Base-by-base conservation (phyloP, 2,797 vertebrate species). In the Epinephelus malabaricus region DNA sequence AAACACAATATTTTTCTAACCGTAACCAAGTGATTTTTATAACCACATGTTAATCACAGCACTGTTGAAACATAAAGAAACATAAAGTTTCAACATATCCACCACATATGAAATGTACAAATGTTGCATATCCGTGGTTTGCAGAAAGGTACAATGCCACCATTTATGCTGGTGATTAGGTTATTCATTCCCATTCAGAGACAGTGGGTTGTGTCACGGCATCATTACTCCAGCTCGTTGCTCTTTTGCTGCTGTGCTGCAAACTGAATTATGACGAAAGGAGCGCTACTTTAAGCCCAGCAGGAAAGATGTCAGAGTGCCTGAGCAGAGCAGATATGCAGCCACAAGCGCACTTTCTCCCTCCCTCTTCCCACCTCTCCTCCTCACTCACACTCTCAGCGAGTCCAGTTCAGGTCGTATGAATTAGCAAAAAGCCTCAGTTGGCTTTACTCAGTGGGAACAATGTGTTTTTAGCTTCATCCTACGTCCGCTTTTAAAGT, bases 231-330 rank as follows among this genome's bases (percentile, higher is more conserved):
- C 38, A 25, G 23, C 27, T 84, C 73, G 67, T 78, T 72, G 45
- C 38, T 46, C 34, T 65, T 71, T 40, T 64, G 58, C 38, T 50
- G 54, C 74, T 64, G 56, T 46, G 27, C 51, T 53, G 74, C 54
- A 60, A 74, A 64, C 25, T 86, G 62, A 87, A 59, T 90, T 75
- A 85, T 81, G 81, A 85, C 71, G 79, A 56, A 71, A 76, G 59
- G 55, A 82, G 63, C 1, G 1, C 65, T 75, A 67, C 63, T 82
- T 85, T 86, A 86, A 83, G 76, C 77, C 79, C 34, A 58, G 66
- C 71, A 76, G 79, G 66, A 72, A 63, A 68, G 69, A 76, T 80
- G 76, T 81, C 69, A 68, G 25, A 63, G 64, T 61, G 75, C 55
- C 45, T 68, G 53, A 80, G 73, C 67, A 77, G 40, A 68, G 47